A percentile compares a stretch with the other conserved stretches of the same genome.
Evolutionary conservation across 1,140 invertebrate genomes (phyloP).

Genomic region (Aporrectodea caliginosa): DNA sequence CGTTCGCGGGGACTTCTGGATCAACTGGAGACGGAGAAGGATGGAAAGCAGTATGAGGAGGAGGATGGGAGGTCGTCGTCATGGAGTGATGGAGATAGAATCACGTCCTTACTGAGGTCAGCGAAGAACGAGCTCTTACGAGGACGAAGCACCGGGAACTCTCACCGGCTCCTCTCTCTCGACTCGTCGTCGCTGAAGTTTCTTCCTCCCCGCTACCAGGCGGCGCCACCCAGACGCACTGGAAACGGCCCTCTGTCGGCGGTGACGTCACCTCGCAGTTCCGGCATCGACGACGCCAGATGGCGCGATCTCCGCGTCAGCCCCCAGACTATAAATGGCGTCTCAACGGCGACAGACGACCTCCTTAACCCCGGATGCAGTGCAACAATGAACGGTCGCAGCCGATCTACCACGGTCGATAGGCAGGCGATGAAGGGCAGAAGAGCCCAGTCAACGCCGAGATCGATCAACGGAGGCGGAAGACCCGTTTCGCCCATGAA

Average conservation of each 20-base stretch:
- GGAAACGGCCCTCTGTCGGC: background rate
- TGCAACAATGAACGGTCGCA: background rate
- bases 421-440: too few species aligned
- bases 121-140: too few species aligned
- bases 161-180: too few species aligned
- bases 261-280: too few species aligned
- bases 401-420: background rate
- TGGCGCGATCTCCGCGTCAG: background rate
- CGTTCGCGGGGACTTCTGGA: conserved; percentile 23
- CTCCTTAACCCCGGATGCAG: background rate
- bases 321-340: background rate
- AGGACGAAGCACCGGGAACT: too few species aligned
- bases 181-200: background rate
- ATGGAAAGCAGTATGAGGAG: background rate
- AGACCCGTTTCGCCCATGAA: too few species aligned
- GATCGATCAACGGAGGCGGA: too few species aligned
- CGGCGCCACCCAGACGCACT: background rate
- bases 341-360: background rate
- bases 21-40: background rate
- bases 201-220: background rate
- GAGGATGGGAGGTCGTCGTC: background rate
- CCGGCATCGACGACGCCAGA: too few species aligned
- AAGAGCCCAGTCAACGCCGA: background rate
- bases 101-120: too few species aligned
- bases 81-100: background rate